Evolutionary conservation across 2,113 vertebrate species (phyloP).

Genomic region (Peromyscus californicus): DNA sequence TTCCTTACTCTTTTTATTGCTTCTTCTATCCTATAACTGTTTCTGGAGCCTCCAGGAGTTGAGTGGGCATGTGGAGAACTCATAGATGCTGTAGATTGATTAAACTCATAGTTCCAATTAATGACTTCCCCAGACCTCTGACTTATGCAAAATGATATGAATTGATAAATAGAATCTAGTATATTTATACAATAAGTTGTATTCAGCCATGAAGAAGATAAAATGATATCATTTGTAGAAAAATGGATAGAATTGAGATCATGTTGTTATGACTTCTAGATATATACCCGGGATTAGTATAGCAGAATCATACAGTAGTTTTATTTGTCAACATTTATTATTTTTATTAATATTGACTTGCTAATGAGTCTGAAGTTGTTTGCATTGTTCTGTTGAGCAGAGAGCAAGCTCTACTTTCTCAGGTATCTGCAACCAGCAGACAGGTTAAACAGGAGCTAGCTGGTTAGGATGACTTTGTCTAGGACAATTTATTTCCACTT

Average conservation of each 20-base stretch:
- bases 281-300: background rate
- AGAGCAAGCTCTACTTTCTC: background rate
- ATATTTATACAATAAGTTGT: background rate
- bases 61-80: background rate
- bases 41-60: background rate
- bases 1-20: background rate
- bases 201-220: background rate
- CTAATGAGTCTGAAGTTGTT: background rate
- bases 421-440: background rate
- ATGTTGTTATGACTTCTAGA: background rate
- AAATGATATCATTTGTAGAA: background rate
- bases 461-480: background rate
- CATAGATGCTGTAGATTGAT: background rate
- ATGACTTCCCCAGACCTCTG: background rate
- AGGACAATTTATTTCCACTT: background rate
- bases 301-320: background rate
- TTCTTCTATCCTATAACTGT: background rate
- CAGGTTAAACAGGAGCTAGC: background rate
- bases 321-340: background rate
- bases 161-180: background rate
- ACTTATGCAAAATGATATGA: background rate
- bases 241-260: background rate
- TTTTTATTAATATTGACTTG: background rate
- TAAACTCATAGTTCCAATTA: background rate
- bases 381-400: background rate